These are phyloP conservation scores for Drosophila subpulchrella DNA, from an alignment of 1,140 invertebrate genomes.

Conservation along the genomic window DNA sequence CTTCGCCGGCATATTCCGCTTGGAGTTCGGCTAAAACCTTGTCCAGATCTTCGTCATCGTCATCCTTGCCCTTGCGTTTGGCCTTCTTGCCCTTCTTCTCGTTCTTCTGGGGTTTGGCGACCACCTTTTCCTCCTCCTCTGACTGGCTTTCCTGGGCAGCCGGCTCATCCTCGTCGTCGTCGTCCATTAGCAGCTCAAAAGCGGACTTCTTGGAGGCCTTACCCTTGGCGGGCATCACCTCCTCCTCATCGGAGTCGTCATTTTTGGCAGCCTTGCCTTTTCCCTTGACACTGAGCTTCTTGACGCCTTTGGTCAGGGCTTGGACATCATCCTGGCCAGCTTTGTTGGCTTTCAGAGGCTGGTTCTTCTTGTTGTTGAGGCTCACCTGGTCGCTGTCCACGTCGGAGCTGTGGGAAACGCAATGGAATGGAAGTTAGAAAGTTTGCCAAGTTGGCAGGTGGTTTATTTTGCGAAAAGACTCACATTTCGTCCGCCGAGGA, in stretches of 20 bases:
- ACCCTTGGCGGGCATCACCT: slow-evolving; percentile 68
- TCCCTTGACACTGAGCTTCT: slow-evolving; percentile 73
- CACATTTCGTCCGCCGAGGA: slow-evolving; percentile 82
- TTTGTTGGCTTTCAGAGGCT: slow-evolving; percentile 58
- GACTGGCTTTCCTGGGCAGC: slow-evolving; percentile 58
- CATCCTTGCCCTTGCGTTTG: slow-evolving; percentile 89
- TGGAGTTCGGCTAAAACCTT: slow-evolving; percentile 92
- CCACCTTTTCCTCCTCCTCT: slow-evolving; percentile 84
- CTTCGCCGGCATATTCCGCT: slow-evolving; percentile 90
- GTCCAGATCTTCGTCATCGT: slow-evolving; percentile 92
- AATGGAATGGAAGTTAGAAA: slow-evolving; percentile 43
- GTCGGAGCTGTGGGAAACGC: slow-evolving; percentile 52
- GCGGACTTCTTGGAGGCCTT: slow-evolving; percentile 86
- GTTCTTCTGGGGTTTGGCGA: slow-evolving; percentile 85
- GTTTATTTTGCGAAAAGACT: slow-evolving; percentile 35
- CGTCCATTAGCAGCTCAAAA: slow-evolving; percentile 87
- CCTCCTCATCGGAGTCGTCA: slow-evolving; percentile 79
- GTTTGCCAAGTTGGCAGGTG: slow-evolving; percentile 57
- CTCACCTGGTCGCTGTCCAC: slow-evolving; percentile 68
- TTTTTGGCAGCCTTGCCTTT: slow-evolving; percentile 67
- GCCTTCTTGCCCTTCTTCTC: slow-evolving; percentile 89
- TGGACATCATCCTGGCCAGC: slow-evolving; percentile 50
- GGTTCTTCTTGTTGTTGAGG: slow-evolving; percentile 79
- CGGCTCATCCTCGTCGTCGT: slow-evolving; percentile 85
- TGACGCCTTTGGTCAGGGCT: slow-evolving; percentile 60